phyloP scores from a whole-genome alignment of 2,888 invertebrate species.

The Monoplex corrugatus region DNA sequence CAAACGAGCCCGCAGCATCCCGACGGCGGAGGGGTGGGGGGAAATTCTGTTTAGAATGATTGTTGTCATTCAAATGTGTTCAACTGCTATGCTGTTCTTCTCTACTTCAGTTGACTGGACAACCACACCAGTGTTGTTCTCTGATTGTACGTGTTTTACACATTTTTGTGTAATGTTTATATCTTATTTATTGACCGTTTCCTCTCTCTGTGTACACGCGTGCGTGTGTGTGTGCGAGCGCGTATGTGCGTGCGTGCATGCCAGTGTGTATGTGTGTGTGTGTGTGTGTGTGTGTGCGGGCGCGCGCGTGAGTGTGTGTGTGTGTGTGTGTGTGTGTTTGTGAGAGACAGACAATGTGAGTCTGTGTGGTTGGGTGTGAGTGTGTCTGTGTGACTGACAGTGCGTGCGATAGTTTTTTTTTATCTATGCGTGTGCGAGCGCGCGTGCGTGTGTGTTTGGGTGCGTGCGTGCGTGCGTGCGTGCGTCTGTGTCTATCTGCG shows the following conservation, averaged over 20 bases:
- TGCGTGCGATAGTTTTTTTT: neutral
- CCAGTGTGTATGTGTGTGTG: conserved; percentile 9
- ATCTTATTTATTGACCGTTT: neutral
- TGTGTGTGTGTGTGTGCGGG: conserved; percentile 10
- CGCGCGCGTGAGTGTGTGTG: conserved; percentile 8
- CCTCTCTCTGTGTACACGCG: neutral
- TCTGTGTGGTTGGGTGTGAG: neutral
- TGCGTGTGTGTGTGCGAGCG: neutral
- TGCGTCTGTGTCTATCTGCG: neutral
- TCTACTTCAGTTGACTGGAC: too few relatives aligned
- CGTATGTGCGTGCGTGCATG: neutral
- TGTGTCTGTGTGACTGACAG: neutral
- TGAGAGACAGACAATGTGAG: neutral
- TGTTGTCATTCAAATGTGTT: too few relatives aligned
- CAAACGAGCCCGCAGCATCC: too few relatives aligned
- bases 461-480: neutral
- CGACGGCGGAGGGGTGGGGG: too few relatives aligned
- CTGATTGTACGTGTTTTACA: neutral
- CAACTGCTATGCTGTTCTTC: too few relatives aligned
- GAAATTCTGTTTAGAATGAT: too few relatives aligned
- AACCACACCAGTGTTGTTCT: too few relatives aligned
- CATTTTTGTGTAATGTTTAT: neutral
- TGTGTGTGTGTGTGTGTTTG: neutral
- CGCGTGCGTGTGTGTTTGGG: neutral
- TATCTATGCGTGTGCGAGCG: neutral